Evolutionary conservation across 2,113 vertebrate species (phyloP).

Genomic region (Epinephelus lanceolatus): DNA sequence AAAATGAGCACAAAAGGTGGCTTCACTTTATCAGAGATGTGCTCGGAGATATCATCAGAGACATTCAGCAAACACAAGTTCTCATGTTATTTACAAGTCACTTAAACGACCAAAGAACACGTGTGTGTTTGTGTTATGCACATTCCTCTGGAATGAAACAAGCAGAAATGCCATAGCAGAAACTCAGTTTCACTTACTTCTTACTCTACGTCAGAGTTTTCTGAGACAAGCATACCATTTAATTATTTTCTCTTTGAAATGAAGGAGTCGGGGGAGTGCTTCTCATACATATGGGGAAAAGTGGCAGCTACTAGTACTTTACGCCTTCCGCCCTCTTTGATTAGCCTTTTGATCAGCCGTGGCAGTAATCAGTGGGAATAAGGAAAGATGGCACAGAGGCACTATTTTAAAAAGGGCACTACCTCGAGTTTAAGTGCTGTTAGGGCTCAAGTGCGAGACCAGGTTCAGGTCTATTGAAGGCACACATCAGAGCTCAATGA

Average conservation of each 20-base stretch:
- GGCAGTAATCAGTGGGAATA: slow-evolving; percentile 70
- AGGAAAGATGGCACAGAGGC: slow-evolving; percentile 61
- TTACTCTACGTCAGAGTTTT: slow-evolving; percentile 44
- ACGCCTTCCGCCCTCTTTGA: slow-evolving; percentile 65
- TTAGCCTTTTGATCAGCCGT: slow-evolving; percentile 80
- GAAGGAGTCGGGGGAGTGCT: slow-evolving; percentile 42
- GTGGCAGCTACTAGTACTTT: slow-evolving; percentile 58
- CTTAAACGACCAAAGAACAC: background rate
- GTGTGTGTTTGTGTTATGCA: background rate
- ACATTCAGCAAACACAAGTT: background rate
- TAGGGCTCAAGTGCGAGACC: slow-evolving; percentile 55
- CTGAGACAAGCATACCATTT: slow-evolving; percentile 55
- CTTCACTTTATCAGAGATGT: background rate
- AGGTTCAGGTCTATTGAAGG: slow-evolving; percentile 54
- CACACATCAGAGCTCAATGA: slow-evolving; percentile 44
- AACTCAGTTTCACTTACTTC: slow-evolving; percentile 26
- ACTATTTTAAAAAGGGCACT: slow-evolving; percentile 62
- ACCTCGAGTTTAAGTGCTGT: slow-evolving; percentile 58
- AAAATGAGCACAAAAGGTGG: slow-evolving; percentile 8
- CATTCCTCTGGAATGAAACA: background rate
- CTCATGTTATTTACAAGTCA: too few species aligned
- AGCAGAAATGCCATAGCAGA: slow-evolving; percentile 4
- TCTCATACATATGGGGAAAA: slow-evolving; percentile 48
- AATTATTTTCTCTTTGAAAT: slow-evolving; percentile 71
- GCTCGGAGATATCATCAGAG: background rate